phyloP scores from a whole-genome alignment of 2,113 vertebrate species.

The Amblyornis subalaris region DNA sequence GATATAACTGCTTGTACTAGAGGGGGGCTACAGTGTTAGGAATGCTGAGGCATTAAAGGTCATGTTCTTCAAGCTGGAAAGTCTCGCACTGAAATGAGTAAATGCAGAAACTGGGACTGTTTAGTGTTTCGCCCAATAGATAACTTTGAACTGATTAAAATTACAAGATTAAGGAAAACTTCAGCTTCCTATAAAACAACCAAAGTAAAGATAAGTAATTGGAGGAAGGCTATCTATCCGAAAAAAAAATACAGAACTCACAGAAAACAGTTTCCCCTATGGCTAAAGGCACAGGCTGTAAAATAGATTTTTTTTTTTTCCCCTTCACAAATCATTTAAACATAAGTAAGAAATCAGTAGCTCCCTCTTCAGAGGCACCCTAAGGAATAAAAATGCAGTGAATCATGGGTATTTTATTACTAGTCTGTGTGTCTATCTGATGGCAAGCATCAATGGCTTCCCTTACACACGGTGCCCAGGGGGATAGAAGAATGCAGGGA shows the following conservation, averaged over 20 bases:
- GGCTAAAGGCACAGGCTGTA: background rate
- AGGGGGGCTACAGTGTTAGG: background rate
- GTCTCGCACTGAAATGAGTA: background rate
- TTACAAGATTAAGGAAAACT: background rate
- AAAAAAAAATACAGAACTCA: background rate
- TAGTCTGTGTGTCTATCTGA: conserved; percentile 58
- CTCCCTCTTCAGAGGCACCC: conserved; percentile 57
- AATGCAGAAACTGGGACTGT: background rate
- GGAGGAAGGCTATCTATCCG: background rate
- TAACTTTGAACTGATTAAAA: background rate
- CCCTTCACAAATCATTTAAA: conserved; percentile 56
- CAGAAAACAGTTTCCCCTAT: background rate
- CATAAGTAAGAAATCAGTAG: conserved; percentile 59
- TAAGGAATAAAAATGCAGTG: conserved; percentile 56
- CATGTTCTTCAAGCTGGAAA: background rate
- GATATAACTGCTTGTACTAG: background rate
- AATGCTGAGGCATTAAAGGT: background rate
- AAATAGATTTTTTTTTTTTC: background rate
- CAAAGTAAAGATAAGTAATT: background rate
- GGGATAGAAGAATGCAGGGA: conserved; percentile 64
- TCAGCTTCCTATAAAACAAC: background rate
- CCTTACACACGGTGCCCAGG: conserved; percentile 44
- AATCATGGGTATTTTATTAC: conserved; percentile 63
- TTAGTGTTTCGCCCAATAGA: background rate
- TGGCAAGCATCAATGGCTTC: conserved; percentile 65